Evolutionary conservation across 2,888 invertebrate species (phyloP).

Genomic region (Eurois occulta): DNA sequence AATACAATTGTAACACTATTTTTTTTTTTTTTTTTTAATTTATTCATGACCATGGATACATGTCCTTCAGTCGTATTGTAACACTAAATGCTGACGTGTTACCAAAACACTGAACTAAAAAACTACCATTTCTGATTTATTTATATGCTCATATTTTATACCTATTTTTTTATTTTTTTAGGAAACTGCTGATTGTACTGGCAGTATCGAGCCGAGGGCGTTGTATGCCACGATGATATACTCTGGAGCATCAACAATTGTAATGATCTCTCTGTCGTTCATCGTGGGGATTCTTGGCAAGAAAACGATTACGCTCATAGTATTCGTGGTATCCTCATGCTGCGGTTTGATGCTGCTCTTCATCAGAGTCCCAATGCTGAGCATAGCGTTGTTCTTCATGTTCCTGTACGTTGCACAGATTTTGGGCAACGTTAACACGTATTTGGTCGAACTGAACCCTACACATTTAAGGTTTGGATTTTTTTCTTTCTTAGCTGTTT

Average conservation of each 20-base stretch:
- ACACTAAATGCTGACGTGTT: not conserved
- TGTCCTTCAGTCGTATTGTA: no score
- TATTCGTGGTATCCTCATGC: constrained; percentile 73
- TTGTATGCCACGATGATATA: constrained; percentile 83
- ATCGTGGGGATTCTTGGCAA: constrained; percentile 79
- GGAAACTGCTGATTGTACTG: constrained; percentile 76
- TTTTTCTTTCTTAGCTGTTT: not conserved
- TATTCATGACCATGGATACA: no score
- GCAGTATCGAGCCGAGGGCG: constrained; percentile 76
- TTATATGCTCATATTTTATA: not conserved
- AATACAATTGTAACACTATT: not conserved
- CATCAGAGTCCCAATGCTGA: constrained; percentile 77
- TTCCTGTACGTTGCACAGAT: constrained; percentile 82
- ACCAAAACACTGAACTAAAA: not conserved
- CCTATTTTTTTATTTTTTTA: constrained; percentile 52
- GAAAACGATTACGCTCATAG: constrained; percentile 75
- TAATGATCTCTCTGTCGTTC: constrained; percentile 79
- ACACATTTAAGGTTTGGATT: constrained; percentile 81
- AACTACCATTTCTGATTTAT: not conserved
- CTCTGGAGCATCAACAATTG: constrained; percentile 74
- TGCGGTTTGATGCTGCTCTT: constrained; percentile 78
- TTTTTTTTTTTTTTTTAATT: no score
- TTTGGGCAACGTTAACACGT: constrained; percentile 83
- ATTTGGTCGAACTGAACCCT: constrained; percentile 84
- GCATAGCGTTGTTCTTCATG: constrained; percentile 80